phyloP scores from a whole-genome alignment of 2,888 invertebrate genomes.

The Dascillus cervinus region DNA sequence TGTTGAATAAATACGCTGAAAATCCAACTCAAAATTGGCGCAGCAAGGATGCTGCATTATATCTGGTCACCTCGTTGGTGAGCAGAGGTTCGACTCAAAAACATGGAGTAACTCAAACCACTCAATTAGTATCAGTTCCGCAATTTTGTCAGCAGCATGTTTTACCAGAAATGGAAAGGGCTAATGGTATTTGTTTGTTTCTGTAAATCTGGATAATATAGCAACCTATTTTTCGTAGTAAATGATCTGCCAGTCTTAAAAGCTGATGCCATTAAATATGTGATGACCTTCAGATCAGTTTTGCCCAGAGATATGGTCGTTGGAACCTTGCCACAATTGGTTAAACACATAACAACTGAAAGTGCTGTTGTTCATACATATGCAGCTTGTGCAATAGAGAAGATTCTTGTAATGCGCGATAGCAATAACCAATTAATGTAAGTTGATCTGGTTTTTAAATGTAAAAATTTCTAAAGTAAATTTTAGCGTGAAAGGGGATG shows the following conservation, averaged over 20 bases:
- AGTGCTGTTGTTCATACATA: slow-evolving; percentile 91
- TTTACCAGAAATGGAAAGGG: slow-evolving; percentile 71
- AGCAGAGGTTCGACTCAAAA: slow-evolving; percentile 82
- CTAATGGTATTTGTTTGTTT: slow-evolving; percentile 52
- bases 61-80: slow-evolving; percentile 91
- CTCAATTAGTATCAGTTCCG: slow-evolving; percentile 79
- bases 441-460: neutral
- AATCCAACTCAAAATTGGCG: slow-evolving; percentile 79
- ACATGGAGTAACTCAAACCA: slow-evolving; percentile 87
- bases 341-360: slow-evolving; percentile 66
- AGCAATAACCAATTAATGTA: slow-evolving; percentile 34
- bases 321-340: slow-evolving; percentile 68
- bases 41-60: slow-evolving; percentile 92
- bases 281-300: slow-evolving; percentile 92
- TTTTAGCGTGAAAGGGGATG: slow-evolving; percentile 50
- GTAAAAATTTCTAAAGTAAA: slow-evolving; percentile 7
- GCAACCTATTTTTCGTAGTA: slow-evolving; percentile 56
- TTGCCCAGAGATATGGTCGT: slow-evolving; percentile 72
- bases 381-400: slow-evolving; percentile 87
- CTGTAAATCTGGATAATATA: neutral
- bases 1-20: slow-evolving; percentile 69
- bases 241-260: slow-evolving; percentile 85
- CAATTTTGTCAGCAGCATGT: slow-evolving; percentile 87
- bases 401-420: slow-evolving; percentile 69
- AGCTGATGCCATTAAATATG: slow-evolving; percentile 92